Evolutionary conservation across 2,797 vertebrate species (phyloP).

Genomic region (Cuculus canorus): DNA sequence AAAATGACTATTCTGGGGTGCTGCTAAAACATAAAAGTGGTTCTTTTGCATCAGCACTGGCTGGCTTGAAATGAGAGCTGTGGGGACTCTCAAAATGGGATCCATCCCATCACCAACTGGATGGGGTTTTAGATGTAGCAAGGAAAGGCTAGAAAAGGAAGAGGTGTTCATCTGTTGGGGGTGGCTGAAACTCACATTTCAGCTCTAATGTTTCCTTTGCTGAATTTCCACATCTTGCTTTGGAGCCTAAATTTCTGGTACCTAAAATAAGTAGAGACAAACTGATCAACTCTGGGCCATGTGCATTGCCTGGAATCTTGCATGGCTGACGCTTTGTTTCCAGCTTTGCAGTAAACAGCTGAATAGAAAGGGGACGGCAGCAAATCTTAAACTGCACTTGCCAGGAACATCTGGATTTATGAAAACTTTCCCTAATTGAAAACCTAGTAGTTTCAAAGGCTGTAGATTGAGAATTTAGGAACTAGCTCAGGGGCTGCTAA

Average conservation of each 20-base stretch:
- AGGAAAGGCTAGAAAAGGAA: neutral
- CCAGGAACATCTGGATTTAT: constrained; percentile 58
- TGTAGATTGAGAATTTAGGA: constrained; percentile 34
- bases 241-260: neutral
- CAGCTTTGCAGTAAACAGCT: constrained; percentile 42
- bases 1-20: neutral
- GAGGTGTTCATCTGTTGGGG: neutral
- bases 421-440: constrained; percentile 59
- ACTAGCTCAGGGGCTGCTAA: constrained; percentile 19
- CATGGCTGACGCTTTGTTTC: constrained; percentile 6
- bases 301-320: neutral
- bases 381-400: neutral
- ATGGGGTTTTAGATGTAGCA: neutral
- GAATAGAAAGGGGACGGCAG: constrained; percentile 23
- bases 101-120: neutral
- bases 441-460: constrained; percentile 54
- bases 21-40: neutral
- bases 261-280: neutral
- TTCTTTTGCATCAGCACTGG: constrained; percentile 2
- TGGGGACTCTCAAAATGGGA: neutral
- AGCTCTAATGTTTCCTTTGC: neutral
- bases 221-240: neutral
- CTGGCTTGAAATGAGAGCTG: neutral
- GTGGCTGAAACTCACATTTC: neutral
- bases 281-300: neutral